Evolutionary conservation across 2,888 invertebrate genomes (phyloP), one percentile per base, ranked within the genome.

Genomic region (Pasiphila rectangulata): DNA sequence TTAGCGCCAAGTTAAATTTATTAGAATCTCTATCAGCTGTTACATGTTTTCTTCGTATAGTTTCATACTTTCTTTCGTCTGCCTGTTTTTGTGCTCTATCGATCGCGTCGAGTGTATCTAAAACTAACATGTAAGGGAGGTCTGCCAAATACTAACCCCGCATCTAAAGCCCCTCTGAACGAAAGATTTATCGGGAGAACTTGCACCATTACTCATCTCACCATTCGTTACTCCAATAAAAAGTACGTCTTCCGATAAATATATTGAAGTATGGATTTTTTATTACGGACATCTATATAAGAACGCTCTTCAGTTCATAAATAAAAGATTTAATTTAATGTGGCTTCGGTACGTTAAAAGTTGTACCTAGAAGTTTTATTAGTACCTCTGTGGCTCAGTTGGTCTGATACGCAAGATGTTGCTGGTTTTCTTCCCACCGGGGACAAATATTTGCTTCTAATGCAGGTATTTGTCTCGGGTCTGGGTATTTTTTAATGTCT

Each of bases 191-290:
- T 87, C 63, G 79, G 71, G 67, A 64, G 83, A 88, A 87, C 77
- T 88, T 87, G 67, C 63, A 64, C 85, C 86, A 85, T 88, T 83
- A 83, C 75, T 88, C 87, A 87, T 87, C 80, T 79, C 74, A 83
- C 77, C 86, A 87, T 87, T 87, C 86, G 87, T 84, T 85, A 84
- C 81, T 83, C 74, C 84, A 84, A 85, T 87, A 87, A 88, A 84
- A 87, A 86, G 77, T 82, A 79, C 79, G 80, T 81, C 83, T 83
- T 76, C 73, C 74, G 65, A 83, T 83, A 81, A 52, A 86, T 85
- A 85, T 86, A 87, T 88, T 74, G 72, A 66, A 70, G 73, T 80
- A 85, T 79, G 73, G 77, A 79, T 77, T 81, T 85, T 86, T 86
- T 85, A 84, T 83, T 77, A 74, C 59, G 54, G 56, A 62, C 66